Evolutionary conservation across 2,888 invertebrate species (phyloP), one percentile per base, ranked within the genome.

Genomic region (Plutella xylostella): DNA sequence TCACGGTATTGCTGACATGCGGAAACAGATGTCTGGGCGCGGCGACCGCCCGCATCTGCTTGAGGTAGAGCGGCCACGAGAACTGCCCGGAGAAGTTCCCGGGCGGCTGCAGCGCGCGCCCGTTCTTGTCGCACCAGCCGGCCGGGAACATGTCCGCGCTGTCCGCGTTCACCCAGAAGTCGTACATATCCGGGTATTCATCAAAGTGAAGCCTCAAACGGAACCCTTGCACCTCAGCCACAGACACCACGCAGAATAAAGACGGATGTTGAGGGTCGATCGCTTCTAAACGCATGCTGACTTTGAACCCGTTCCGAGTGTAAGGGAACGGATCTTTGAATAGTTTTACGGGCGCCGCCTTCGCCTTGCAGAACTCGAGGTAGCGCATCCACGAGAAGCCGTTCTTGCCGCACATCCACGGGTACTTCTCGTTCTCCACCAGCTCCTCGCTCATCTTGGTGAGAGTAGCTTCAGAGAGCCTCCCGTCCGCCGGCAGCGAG

Each of bases 121-220:
- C 88, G 56, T 93, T 93, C 67, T 92, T 92, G 61, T 93, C 92
- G 64, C 96, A 94, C 94, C 96, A 98, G n/a, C 96, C 95, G 22
- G 91, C 88, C 6, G 96, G 96, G 69, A 97, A 97, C 46, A 98
- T 91, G 64, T 96, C 93, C 61, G 89, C 86, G n/a, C 93, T 93
- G 68, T 97, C 94, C 0, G 94, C 93, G 69, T 97, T 96, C 30
- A 91, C 88, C 97, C 97, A 98, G 72, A 94, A 97, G 72, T 97
- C 96, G 62, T 93, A 93, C 64, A 90, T 88, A 47, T 92, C 92
- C 0, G 92, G 89, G 68, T 92, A 97, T 12, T 95, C 96, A 75
- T 97, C 97, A 70, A 98, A 97, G 69, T 94, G 94, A 42, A 98
- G 78, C 51, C 94, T 88, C 61, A 97, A 73, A 42, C 97, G 86